Conservation (phyloP, 2,888 invertebrate species). For the Sphaerophoria rueppellii region DNA sequence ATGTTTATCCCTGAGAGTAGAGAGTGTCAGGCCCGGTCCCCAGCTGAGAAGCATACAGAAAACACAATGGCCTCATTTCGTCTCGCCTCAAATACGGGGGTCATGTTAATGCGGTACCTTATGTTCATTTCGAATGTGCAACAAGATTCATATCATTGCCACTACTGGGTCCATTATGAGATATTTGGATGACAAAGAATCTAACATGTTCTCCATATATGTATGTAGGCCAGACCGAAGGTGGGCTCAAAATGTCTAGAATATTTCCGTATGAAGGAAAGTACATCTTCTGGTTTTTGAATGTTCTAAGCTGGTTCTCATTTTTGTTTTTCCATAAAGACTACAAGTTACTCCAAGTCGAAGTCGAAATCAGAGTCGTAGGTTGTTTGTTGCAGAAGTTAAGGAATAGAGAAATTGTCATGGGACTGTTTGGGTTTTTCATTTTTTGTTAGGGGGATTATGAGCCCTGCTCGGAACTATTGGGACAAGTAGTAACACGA, state of each 20-base stretch:
- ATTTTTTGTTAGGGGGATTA: constrained; percentile 55
- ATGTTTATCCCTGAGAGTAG: constrained; percentile 48
- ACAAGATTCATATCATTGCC: constrained; percentile 71
- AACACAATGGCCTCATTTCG: constrained; percentile 20
- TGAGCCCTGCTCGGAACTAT: constrained; percentile 36
- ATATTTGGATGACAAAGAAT: constrained; percentile 58
- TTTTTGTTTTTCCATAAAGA: neutral
- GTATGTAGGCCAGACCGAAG: constrained; percentile 41
- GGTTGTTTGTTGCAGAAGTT: constrained; percentile 22
- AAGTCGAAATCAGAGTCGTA: constrained; percentile 2
- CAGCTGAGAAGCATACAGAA: neutral
- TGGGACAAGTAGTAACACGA: constrained; percentile 38
- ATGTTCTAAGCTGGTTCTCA: neutral
- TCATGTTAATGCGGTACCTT: constrained; percentile 67
- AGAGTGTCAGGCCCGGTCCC: constrained; percentile 24
- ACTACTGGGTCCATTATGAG: constrained; percentile 66
- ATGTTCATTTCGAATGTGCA: constrained; percentile 64
- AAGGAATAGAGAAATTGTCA: constrained; percentile 60
- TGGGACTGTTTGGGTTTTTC: constrained; percentile 22
- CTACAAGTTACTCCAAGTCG: neutral
- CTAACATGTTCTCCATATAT: constrained; percentile 53
- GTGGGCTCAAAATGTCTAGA: constrained; percentile 31
- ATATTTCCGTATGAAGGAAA: constrained; percentile 17
- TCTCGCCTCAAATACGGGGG: constrained; percentile 25
- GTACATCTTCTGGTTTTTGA: constrained; percentile 6